Evolutionary conservation across 2,113 vertebrate genomes (phyloP).

Genomic region (Anser brachyrhynchus): DNA sequence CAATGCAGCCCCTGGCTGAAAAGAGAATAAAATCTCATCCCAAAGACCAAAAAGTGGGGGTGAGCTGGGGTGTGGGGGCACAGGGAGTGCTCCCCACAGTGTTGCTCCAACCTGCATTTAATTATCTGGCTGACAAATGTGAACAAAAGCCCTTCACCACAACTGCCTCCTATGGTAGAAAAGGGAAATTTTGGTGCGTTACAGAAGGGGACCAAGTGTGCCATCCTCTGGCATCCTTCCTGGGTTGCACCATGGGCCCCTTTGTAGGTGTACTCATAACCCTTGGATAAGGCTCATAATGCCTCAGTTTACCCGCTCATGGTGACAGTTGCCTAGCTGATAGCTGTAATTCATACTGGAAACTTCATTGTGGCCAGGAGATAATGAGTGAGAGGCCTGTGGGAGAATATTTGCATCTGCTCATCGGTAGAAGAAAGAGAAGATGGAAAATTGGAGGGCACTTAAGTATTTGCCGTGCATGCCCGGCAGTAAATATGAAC

Average conservation of each 20-base stretch:
- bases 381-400: neutral
- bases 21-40: neutral
- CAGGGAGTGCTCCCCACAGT: neutral
- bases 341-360: neutral
- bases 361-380: neutral
- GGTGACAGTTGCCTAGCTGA: neutral
- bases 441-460: neutral
- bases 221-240: neutral
- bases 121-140: neutral
- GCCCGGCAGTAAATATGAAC: neutral
- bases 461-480: neutral
- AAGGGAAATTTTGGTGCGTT: neutral
- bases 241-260: accelerated
- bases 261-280: neutral
- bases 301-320: neutral
- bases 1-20: accelerated
- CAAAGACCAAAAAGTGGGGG: neutral
- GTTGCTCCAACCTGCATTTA: neutral
- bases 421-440: neutral
- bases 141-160: neutral
- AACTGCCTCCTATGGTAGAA: neutral
- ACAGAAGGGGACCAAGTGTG: neutral
- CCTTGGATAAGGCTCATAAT: neutral
- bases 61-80: neutral
- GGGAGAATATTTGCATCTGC: neutral